These are phyloP conservation scores for Myiozetetes cayanensis DNA, from an alignment of 2,113 vertebrate genomes.

Conservation along the genomic window DNA sequence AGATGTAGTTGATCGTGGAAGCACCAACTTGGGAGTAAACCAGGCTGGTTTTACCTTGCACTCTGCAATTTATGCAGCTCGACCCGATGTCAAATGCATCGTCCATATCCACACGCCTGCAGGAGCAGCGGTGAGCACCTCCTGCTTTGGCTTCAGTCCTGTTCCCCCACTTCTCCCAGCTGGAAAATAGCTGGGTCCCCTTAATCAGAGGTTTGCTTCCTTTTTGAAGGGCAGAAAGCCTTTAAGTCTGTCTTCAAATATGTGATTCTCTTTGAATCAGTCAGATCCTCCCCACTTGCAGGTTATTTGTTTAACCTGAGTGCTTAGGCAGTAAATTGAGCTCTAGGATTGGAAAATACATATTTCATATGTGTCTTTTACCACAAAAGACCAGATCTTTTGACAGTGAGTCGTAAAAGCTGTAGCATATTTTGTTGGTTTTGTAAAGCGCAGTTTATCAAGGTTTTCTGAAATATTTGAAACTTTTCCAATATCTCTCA, in stretches of 20 bases:
- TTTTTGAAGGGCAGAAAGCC: background rate
- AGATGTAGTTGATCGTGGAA: slow-evolving; percentile 91
- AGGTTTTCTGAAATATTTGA: background rate
- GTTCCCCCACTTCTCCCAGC: background rate
- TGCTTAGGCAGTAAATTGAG: background rate
- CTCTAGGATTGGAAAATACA: rapidly evolving
- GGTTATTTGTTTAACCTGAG: background rate
- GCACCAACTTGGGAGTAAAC: slow-evolving; percentile 94
- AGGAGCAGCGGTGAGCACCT: slow-evolving; percentile 86
- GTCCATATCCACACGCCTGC: slow-evolving; percentile 93
- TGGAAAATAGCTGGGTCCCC: background rate
- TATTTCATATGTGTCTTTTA: background rate
- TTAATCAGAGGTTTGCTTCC: background rate
- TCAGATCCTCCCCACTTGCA: background rate
- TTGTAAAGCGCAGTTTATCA: background rate
- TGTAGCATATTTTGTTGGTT: background rate
- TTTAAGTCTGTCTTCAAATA: background rate
- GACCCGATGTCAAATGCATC: slow-evolving; percentile 89
- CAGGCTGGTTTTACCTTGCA: slow-evolving; percentile 92
- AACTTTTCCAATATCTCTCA: background rate
- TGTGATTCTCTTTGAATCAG: background rate
- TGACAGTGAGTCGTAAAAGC: background rate
- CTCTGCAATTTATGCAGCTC: slow-evolving; percentile 88
- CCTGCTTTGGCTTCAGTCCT: background rate
- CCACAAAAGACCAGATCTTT: background rate